Conservation (phyloP, 2,888 invertebrate genomes). For the Chaetogeoica ovagalla region DNA sequence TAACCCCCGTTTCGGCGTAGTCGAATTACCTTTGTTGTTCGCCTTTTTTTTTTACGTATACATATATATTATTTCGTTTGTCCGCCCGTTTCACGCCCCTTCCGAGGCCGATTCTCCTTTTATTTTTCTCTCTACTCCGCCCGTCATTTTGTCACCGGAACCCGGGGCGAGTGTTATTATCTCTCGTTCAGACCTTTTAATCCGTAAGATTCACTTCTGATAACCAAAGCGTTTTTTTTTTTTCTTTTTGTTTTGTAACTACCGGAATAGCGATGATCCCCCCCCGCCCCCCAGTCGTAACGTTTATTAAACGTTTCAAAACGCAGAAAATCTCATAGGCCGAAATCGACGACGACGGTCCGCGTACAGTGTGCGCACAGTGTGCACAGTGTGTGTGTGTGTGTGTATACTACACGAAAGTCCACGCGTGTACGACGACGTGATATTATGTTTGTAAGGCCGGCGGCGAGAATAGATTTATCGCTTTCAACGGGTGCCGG, state of each 20-base stretch:
- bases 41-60: constrained; percentile 42
- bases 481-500: constrained; percentile 47
- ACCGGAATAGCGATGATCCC: constrained; percentile 49
- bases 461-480: constrained; percentile 30
- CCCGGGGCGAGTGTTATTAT: constrained; percentile 8
- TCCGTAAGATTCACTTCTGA: constrained; percentile 50
- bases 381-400: no score
- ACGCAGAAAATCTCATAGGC: no score
- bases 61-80: neutral
- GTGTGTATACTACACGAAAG: neutral
- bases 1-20: constrained; percentile 45
- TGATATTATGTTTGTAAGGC: neutral
- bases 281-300: constrained; percentile 14
- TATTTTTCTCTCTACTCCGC: neutral
- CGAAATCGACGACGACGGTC: no score
- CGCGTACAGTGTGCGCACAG: no score
- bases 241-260: constrained; percentile 29
- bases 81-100: no score
- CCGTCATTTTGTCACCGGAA: constrained; percentile 50
- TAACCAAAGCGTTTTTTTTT: constrained; percentile 50
- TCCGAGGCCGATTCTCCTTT: no score
- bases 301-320: constrained; percentile 43
- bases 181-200: constrained; percentile 42
- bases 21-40: constrained; percentile 51
- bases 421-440: neutral